phyloP scores from a whole-genome alignment of 2,888 invertebrate genomes.

The Nephrotoma flavescens region DNA sequence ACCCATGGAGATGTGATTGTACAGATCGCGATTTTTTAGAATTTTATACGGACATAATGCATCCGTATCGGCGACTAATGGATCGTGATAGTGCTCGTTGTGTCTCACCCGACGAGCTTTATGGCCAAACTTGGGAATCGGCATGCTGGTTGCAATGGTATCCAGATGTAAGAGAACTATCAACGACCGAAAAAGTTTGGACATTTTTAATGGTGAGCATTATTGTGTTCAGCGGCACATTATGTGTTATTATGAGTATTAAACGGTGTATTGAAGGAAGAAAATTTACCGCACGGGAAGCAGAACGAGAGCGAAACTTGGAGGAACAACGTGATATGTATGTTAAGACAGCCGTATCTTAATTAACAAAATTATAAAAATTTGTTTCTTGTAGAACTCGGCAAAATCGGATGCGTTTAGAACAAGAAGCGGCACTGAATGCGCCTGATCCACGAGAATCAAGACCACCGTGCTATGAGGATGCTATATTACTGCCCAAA shows the following conservation, averaged over 20 bases:
- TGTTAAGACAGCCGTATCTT: conserved; percentile 11
- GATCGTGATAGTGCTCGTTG: conserved; percentile 40
- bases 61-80: conserved; percentile 35
- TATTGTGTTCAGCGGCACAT: conserved; percentile 15
- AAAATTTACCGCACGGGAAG: conserved; percentile 26
- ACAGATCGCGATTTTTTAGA: conserved; percentile 40
- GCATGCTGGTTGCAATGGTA: conserved; percentile 52
- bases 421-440: conserved; percentile 39
- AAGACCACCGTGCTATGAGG: conserved; percentile 60
- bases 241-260: conserved; percentile 18
- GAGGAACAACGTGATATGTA: conserved; percentile 28
- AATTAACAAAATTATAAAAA: not conserved
- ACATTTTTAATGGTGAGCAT: conserved; percentile 42
- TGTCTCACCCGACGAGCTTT: conserved; percentile 44
- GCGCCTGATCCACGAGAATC: conserved; percentile 56
- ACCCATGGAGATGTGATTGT: conserved; percentile 67
- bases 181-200: conserved; percentile 38
- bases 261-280: conserved; percentile 39
- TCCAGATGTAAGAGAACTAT: conserved; percentile 24
- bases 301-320: conserved; percentile 34
- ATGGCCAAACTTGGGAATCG: conserved; percentile 51
- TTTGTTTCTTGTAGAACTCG: conserved; percentile 23
- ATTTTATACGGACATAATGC: conserved; percentile 44
- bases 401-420: conserved; percentile 37
- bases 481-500: conserved; percentile 61